Base-by-base conservation (phyloP, 2,888 invertebrate genomes). In the Orthosia gothica region DNA sequence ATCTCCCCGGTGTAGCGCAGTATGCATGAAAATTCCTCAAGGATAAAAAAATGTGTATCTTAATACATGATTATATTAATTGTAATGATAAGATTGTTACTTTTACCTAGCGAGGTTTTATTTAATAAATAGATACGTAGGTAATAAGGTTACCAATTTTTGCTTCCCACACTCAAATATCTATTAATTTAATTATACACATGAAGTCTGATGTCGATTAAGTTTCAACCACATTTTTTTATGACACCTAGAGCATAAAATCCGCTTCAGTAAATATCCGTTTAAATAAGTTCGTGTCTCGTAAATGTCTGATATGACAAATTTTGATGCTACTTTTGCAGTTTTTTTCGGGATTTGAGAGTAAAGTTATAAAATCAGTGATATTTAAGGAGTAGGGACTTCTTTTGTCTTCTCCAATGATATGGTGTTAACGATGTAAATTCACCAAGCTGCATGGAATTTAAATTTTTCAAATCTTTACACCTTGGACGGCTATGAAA, bases 291-390 rank as follows among this genome's bases (percentile, higher is more conserved):
- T 67, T 49, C n/a, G 52, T 62, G 16, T 65, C 52, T 63, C 69
- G 45, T 62, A 71, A 73, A 66, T 49, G 49, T 81, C 62, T 61
- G 32, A 69, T 61, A 59, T 74, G 50, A 78, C 65, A 70, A 76
- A 75, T 50, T 68, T 59, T 59, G 20, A 74, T 72, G 50, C 49
- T 26, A 40, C 64, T 61, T 75, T 58, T 52, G 32, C 70, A 62
- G 23, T 50, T 69, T 72, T 70, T 68, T 66, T 49, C 16, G 5
- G 20, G 40, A 26, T n/a, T 52, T 74, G 18, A 26, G 11, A 7
- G 5, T 9, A 7, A 1, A 20, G 52, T 15, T 52, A 18, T 26
- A 18, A 58, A 54, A 58, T 26, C 12, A 12, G 12, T 54, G n/a
- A 23, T 49, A 49, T 61, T 70, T 49, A 15, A 12, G 15, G 7